Evolutionary conservation across 1,140 invertebrate species (phyloP), one percentile per base, ranked within the genome.

Genomic region (Anadara kagoshimensis): DNA sequence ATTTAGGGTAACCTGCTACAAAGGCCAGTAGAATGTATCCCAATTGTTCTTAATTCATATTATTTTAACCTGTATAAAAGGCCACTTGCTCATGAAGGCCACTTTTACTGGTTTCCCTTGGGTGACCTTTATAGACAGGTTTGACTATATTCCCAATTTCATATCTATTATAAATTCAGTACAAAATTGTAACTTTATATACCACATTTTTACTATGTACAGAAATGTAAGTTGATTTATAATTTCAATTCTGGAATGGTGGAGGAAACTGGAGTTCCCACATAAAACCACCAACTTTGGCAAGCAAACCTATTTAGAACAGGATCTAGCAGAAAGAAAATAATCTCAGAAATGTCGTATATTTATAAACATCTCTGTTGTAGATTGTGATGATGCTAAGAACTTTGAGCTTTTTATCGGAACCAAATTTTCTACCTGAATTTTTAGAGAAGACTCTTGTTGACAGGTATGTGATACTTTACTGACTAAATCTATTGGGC

Each of bases 371-470:
- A 59, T 71, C 10, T 68, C 29, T 43, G 36, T 65, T 69, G 20
- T 45, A 82, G 78, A 65, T 80, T 56, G 76, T 80, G 16, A 67
- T 64, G 1, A 36, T 82, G 22, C 51, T 82, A 14, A 68, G 76
- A 24, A 74, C 76, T 8, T 58, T 82, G n/a, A 69, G 76, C 20
- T 83, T 85, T 54, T 73, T 75, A n/a, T 70, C 75, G 45, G 80
- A 82, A 24, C 73, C 80, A 12, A 73, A 73, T n/a, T 26, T 73
- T n/a, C 63, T 82, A 14, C 76, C 80, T 0, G 69, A 78, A 20
- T 85, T 85, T 43, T 71, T 85, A 64, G 74, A 80, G 24, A 68
- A 66, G 36, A 59, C 43, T 36, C 49, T 84, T 24, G 47, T 83
- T 1, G 62, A 71, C 44, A 81, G 75, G 83, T 84, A 73, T 73